phyloP scores from a whole-genome alignment of 1,140 invertebrate genomes.

The Zaprionus taronus region DNA sequence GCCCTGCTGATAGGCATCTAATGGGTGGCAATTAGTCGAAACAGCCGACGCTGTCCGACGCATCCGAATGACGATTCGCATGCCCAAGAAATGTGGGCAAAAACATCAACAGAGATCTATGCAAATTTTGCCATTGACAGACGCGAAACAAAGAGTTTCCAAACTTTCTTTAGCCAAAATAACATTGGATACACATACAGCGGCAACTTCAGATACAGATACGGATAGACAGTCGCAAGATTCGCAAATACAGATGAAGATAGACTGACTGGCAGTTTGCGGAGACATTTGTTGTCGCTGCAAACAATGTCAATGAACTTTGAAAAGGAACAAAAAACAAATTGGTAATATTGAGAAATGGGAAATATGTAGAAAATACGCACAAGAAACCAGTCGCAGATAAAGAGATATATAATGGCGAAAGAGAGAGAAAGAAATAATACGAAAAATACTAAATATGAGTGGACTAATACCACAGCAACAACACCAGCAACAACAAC shows the following conservation, averaged over 20 bases:
- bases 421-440: constrained; percentile 33
- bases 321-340: constrained; percentile 33
- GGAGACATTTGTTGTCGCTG: constrained; percentile 16
- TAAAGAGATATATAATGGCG: constrained; percentile 39
- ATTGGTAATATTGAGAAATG: constrained; percentile 72
- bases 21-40: constrained; percentile 41
- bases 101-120: constrained; percentile 50
- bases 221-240: constrained; percentile 27
- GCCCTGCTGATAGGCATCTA: constrained; percentile 44
- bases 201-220: constrained; percentile 28
- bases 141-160: constrained; percentile 46
- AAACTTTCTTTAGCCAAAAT: constrained; percentile 68
- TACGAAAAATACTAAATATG: constrained; percentile 49
- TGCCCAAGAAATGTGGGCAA: constrained; percentile 73
- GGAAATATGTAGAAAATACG: constrained; percentile 46
- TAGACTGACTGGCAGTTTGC: constrained; percentile 2
- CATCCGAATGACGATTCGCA: constrained; percentile 59
- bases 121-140: constrained; percentile 55
- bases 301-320: constrained; percentile 70
- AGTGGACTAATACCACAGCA: constrained; percentile 11
- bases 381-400: constrained; percentile 36
- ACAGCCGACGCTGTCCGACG: neutral
- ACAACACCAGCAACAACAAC: constrained; percentile 20
- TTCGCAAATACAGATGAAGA: constrained; percentile 27
- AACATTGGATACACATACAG: constrained; percentile 32